phyloP scores from a whole-genome alignment of 2,113 vertebrate species.

The Brachypteracias leptosomus region DNA sequence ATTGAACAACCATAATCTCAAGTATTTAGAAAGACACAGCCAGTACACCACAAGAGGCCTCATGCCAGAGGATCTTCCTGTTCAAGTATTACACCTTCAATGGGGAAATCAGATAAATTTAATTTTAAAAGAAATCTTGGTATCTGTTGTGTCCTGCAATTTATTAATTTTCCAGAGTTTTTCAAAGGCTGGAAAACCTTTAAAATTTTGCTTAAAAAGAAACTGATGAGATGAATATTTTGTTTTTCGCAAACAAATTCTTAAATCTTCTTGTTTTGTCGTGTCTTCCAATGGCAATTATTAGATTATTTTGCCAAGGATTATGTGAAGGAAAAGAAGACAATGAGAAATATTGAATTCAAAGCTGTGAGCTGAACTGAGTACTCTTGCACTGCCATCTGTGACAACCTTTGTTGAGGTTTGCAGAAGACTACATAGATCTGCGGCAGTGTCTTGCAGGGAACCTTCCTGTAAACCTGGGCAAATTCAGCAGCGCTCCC shows the following conservation, averaged over 20 bases:
- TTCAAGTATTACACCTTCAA: background rate
- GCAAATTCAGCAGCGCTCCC: background rate
- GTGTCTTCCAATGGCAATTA: background rate
- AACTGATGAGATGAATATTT: background rate
- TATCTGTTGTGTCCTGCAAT: background rate
- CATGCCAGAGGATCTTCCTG: background rate
- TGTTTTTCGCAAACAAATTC: background rate
- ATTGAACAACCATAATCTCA: background rate
- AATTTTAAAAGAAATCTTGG: background rate
- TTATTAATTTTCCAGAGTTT: background rate
- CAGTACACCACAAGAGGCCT: background rate
- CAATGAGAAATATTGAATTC: background rate
- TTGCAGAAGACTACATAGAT: background rate
- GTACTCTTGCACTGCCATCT: background rate
- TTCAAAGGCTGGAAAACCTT: background rate
- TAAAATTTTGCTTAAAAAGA: background rate
- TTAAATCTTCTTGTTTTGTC: background rate
- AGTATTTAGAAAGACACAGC: background rate
- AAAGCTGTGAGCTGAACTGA: background rate
- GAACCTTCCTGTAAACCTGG: background rate
- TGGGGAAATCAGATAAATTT: background rate
- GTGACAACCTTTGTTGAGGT: background rate
- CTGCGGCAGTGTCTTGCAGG: background rate
- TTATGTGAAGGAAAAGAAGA: background rate
- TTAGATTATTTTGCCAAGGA: background rate